Evolutionary conservation across 2,797 vertebrate genomes (phyloP).

Genomic region (Lindbergichthys nudifrons): DNA sequence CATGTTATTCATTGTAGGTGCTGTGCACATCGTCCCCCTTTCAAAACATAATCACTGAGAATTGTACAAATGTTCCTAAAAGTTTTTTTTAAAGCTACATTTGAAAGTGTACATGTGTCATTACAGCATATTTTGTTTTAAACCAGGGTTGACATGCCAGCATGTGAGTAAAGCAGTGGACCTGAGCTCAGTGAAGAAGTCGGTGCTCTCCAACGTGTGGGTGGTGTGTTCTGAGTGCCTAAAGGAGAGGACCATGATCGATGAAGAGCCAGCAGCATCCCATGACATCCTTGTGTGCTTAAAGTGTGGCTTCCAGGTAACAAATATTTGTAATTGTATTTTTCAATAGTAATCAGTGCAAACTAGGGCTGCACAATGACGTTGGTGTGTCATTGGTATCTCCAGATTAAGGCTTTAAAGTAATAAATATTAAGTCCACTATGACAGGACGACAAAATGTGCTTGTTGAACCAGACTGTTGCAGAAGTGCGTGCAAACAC

Average conservation of each 20-base stretch:
- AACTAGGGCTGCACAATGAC: not conserved
- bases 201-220: constrained; percentile 89
- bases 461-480: not conserved
- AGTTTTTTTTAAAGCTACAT: not conserved
- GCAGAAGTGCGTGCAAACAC: not conserved
- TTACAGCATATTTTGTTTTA: constrained; percentile 4
- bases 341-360: not conserved
- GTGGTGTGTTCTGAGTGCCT: constrained; percentile 92
- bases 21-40: not conserved
- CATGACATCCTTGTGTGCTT: constrained; percentile 93
- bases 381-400: not conserved
- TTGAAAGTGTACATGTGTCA: not conserved
- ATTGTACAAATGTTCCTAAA: not conserved
- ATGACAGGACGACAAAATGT: not conserved
- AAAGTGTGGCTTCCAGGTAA: constrained; percentile 96
- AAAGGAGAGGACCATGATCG: constrained; percentile 89
- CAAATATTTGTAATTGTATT: constrained; percentile 13
- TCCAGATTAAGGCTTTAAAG: not conserved
- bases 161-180: constrained; percentile 94
- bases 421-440: not conserved
- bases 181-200: constrained; percentile 92
- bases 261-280: constrained; percentile 83
- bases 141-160: constrained; percentile 91
- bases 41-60: not conserved
- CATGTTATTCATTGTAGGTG: not conserved